Evolutionary conservation across 2,888 invertebrate genomes (phyloP).

Genomic region (Criorhina ranunculi): DNA sequence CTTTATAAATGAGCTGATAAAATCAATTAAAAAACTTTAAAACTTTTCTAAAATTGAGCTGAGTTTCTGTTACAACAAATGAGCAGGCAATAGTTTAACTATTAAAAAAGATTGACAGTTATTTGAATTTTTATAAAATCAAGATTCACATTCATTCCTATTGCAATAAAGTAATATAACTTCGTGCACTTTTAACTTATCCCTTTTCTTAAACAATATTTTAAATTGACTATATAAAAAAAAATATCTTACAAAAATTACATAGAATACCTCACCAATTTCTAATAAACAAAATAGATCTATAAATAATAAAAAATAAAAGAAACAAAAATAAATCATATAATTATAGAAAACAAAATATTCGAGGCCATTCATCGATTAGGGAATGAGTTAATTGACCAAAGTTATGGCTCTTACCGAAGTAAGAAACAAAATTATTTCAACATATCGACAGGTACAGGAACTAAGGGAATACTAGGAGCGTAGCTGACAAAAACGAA

Average conservation of each 20-base stretch:
- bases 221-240: slow-evolving; percentile 62
- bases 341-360: slow-evolving; percentile 27
- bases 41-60: slow-evolving; percentile 46
- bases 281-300: slow-evolving; percentile 39
- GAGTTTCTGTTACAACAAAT: slow-evolving; percentile 15
- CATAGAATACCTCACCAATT: slow-evolving; percentile 60
- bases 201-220: slow-evolving; percentile 40
- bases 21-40: slow-evolving; percentile 12
- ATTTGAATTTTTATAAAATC: slow-evolving; percentile 24
- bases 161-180: slow-evolving; percentile 36
- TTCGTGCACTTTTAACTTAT: slow-evolving; percentile 54
- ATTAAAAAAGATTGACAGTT: slow-evolving; percentile 29
- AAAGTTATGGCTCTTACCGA: slow-evolving; percentile 32
- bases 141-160: slow-evolving; percentile 56
- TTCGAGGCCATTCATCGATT: slow-evolving; percentile 60
- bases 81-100: slow-evolving; percentile 29
- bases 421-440: slow-evolving; percentile 37
- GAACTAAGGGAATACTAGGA: slow-evolving; percentile 72
- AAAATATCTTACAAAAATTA: slow-evolving; percentile 69
- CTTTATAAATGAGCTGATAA: slow-evolving; percentile 51
- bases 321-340: not conserved
- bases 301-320: slow-evolving; percentile 37
- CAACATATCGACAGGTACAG: slow-evolving; percentile 73
- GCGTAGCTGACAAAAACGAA: slow-evolving; percentile 42
- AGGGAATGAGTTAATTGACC: slow-evolving; percentile 47